These are phyloP conservation scores for Dasysyrphus tricinctus DNA, from an alignment of 2,888 invertebrate genomes.

Conservation along the genomic window DNA sequence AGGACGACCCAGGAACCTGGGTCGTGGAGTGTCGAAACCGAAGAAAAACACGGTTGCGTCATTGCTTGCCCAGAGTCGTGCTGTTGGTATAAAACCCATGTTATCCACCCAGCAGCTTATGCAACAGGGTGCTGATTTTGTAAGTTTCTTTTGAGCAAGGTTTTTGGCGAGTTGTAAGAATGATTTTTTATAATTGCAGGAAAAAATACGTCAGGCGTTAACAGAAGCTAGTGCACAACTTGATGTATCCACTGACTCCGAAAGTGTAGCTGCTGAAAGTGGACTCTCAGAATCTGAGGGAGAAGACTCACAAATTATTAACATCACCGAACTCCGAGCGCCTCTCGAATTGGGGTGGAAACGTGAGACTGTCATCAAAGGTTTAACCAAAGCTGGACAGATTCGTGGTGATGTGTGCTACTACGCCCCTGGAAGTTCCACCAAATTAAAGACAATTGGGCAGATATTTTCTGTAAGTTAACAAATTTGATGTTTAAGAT, in stretches of 20 bases:
- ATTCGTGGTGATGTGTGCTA: constrained; percentile 97
- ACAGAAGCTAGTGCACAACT: constrained; percentile 85
- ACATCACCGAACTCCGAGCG: constrained; percentile 85
- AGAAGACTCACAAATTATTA: constrained; percentile 84
- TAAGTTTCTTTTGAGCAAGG: constrained; percentile 79
- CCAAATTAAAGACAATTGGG: constrained; percentile 87
- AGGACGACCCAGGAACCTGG: constrained; percentile 92
- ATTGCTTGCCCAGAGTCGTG: constrained; percentile 92
- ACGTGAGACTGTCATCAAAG: constrained; percentile 94
- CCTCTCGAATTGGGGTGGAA: constrained; percentile 93
- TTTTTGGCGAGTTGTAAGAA: not conserved
- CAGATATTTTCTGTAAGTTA: constrained; percentile 87
- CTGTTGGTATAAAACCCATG: constrained; percentile 91
- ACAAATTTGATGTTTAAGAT: too few relatives aligned
- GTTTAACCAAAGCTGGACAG: constrained; percentile 93
- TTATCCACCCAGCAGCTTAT: constrained; percentile 88
- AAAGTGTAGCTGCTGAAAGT: constrained; percentile 85
- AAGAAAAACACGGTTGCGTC: constrained; percentile 97
- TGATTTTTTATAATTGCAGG: constrained; percentile 80
- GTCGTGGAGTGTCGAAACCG: constrained; percentile 94
- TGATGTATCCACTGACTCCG: constrained; percentile 86
- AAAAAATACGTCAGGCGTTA: constrained; percentile 85
- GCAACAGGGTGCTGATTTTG: constrained; percentile 84
- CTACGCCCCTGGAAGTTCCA: constrained; percentile 87
- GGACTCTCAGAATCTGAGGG: constrained; percentile 86